Evolutionary conservation across 2,888 invertebrate species (phyloP).

Genomic region (Campopleginae sp.): DNA sequence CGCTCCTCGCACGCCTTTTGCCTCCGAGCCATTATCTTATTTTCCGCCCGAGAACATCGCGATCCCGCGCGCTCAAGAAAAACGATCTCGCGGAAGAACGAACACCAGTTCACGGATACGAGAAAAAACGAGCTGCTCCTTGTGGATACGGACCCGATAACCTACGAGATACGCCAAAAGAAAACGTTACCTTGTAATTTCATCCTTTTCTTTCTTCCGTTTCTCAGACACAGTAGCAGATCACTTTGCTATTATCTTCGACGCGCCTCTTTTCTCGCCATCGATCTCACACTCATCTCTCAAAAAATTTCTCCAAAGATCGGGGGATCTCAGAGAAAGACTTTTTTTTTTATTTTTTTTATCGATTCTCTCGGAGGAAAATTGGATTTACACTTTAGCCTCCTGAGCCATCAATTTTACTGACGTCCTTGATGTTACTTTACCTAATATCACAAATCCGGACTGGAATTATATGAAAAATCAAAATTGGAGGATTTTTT

Average conservation of each 20-base stretch:
- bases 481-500: background rate
- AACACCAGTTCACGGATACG: constrained; percentile 45
- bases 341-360: background rate
- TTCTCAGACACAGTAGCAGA: constrained; percentile 7
- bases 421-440: background rate
- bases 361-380: background rate
- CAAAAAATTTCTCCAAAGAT: constrained; percentile 14
- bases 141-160: constrained; percentile 2
- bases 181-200: constrained; percentile 41
- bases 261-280: constrained; percentile 11
- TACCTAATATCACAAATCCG: background rate
- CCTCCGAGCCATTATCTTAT: constrained; percentile 83
- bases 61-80: constrained; percentile 79
- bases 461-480: background rate
- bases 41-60: constrained; percentile 83
- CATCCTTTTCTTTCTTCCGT: constrained; percentile 2
- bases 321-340: background rate
- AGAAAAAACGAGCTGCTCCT: background rate
- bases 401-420: background rate
- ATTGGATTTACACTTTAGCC: background rate
- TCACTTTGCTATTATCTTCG: constrained; percentile 40
- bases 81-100: constrained; percentile 76
- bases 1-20: constrained; percentile 73
- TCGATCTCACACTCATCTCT: constrained; percentile 1
- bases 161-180: constrained; percentile 24